phyloP scores from a whole-genome alignment of 2,113 vertebrate species.

The Corythornis madagascariensis region DNA sequence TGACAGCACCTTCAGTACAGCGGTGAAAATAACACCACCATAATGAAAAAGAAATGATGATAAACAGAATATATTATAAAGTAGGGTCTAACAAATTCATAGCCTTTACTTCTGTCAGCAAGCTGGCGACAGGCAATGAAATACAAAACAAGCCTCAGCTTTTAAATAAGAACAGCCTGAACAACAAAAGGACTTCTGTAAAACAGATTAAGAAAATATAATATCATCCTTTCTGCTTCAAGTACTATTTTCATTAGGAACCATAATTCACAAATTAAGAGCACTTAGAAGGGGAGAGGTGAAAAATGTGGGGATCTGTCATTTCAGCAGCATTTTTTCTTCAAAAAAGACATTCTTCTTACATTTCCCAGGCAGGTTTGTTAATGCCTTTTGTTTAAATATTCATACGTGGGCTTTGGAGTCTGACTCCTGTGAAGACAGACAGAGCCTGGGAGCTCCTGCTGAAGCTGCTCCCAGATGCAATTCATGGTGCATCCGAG shows the following conservation, averaged over 20 bases:
- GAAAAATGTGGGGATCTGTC: slow-evolving; percentile 20
- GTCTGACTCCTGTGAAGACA: background rate
- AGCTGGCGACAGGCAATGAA: slow-evolving; percentile 40
- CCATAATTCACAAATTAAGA: slow-evolving; percentile 44
- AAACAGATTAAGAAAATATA: slow-evolving; percentile 51
- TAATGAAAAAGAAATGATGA: slow-evolving; percentile 70
- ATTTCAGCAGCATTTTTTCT: slow-evolving; percentile 15
- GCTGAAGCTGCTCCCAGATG: background rate
- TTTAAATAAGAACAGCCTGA: slow-evolving; percentile 48
- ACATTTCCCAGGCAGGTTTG: slow-evolving; percentile 18
- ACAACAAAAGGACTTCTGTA: slow-evolving; percentile 1
- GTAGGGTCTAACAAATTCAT: slow-evolving; percentile 59
- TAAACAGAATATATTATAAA: slow-evolving; percentile 71
- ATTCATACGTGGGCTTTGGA: background rate
- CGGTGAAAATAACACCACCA: slow-evolving; percentile 43
- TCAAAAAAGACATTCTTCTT: slow-evolving; percentile 5
- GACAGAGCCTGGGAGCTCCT: background rate
- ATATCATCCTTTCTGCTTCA: background rate
- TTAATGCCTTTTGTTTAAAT: slow-evolving; percentile 58
- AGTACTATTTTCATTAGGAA: slow-evolving; percentile 43
- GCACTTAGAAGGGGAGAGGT: background rate
- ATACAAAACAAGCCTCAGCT: slow-evolving; percentile 41
- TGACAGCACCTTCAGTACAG: slow-evolving; percentile 59
- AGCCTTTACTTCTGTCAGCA: slow-evolving; percentile 62
- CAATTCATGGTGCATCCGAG: fast-evolving